Percentiles rank a stretch among this genome's conserved stretches.
phyloP scores from a whole-genome alignment of 2,113 vertebrate species.

The Laterallus jamaicensis region DNA sequence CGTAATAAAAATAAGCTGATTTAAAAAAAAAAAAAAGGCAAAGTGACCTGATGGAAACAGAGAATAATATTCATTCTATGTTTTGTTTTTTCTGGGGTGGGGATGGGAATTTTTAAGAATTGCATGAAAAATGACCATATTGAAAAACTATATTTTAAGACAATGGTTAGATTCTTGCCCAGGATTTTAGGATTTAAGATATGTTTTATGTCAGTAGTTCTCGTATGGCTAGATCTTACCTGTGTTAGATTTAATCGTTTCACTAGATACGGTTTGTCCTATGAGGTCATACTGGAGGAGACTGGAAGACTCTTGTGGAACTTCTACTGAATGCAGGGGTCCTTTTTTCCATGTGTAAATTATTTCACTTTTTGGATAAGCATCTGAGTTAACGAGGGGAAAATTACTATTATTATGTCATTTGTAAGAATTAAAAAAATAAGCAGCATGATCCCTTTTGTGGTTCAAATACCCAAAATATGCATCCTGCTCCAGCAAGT shows the following conservation, averaged over 20 bases:
- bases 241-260: slow-evolving; percentile 96
- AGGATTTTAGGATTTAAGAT: not conserved
- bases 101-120: not conserved
- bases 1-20: slow-evolving; percentile 13
- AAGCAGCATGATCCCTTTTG: not conserved
- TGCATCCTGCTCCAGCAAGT: not conserved
- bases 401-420: not conserved
- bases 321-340: slow-evolving; percentile 92
- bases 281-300: slow-evolving; percentile 97
- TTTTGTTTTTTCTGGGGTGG: not conserved
- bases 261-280: slow-evolving; percentile 96
- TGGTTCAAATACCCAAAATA: not conserved
- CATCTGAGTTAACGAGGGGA: slow-evolving; percentile 78
- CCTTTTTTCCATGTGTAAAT: slow-evolving; percentile 99
- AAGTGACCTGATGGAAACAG: not conserved
- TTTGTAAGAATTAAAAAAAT: not conserved
- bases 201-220: not conserved
- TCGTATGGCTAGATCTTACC: slow-evolving; percentile 74
- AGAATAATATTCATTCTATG: not conserved
- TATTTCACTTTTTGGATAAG: slow-evolving; percentile 96
- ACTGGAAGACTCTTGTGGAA: slow-evolving; percentile 95
- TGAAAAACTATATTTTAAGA: not conserved
- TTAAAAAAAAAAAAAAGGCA: not conserved
- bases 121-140: not conserved
- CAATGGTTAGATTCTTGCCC: not conserved